Base-by-base conservation (phyloP, 2,888 invertebrate genomes). In the Thera britannica region DNA sequence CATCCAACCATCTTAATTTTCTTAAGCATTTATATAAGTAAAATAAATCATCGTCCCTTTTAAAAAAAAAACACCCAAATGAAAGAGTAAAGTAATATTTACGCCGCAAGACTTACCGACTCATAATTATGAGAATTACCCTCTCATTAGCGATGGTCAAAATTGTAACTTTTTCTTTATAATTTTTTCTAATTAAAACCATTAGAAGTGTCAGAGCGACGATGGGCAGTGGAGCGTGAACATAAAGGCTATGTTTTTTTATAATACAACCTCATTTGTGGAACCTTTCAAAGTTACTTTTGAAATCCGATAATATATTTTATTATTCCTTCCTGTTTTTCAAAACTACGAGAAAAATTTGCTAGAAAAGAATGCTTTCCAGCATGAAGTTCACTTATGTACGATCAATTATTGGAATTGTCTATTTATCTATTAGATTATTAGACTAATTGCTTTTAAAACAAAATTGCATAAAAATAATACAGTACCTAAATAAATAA, bases 121-220 rank as follows among this genome's bases (percentile, higher is more conserved):
- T 68, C 62, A 41, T 71, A 72, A 75, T 75, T 74, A 60, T 62
- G 59, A 66, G 62, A 73, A 74, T 76, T 76, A 73, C 66, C 65
- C 66, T 58, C 70, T 68, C 73, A 72, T 76, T 76, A 76, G 64
- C 63, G 70, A 41, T 57, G 68, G 60, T 65, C 61, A 64, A 69
- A 72, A 71, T 38, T 44, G 23, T 69, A 71, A 64, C 67, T 70
- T 65, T 71, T 72, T 72, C 58, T 55, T 12, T 57, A 34, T 23
- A 52, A 65, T 41, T 55, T 55, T 58, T 60, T 55, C 35, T 48
- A 68, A 68, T 55, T 65, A 44, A 41, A 58, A 49, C 12, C 57
- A 35, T 57, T 66, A 64, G 48, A 8, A n/a, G 51, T 44, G 57
- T 64, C n/a, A 23, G 60, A 60, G 51, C 23, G 9, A n/a, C 11